These are phyloP conservation scores for Prietella phreatophila DNA, from an alignment of 2,113 vertebrate genomes.

Conservation along the genomic window DNA sequence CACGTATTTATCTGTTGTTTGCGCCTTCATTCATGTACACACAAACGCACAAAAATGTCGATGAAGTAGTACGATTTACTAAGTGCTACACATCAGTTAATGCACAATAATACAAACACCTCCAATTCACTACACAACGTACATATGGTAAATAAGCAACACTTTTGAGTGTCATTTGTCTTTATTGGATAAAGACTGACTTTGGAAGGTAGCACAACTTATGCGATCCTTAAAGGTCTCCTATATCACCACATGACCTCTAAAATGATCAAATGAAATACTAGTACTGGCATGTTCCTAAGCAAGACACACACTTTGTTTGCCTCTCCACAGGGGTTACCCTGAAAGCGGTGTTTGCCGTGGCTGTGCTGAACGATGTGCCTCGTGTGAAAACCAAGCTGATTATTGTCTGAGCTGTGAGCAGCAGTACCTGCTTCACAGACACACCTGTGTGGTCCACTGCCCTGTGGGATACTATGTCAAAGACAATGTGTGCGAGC, in stretches of 20 bases:
- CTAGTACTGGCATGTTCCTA: background rate
- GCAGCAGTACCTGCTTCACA: slow-evolving; percentile 66
- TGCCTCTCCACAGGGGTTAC: slow-evolving; percentile 74
- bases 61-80: background rate
- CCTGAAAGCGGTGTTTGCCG: slow-evolving; percentile 65
- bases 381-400: slow-evolving; percentile 72
- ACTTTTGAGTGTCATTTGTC: background rate
- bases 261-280: background rate
- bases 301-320: background rate
- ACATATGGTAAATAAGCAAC: background rate
- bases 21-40: background rate
- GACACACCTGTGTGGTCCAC: slow-evolving; percentile 66
- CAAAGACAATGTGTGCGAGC: slow-evolving; percentile 71
- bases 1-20: background rate
- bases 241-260: background rate
- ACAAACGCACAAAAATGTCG: background rate
- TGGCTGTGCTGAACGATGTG: slow-evolving; percentile 75
- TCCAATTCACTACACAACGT: background rate
- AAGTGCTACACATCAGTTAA: background rate
- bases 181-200: background rate
- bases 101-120: background rate
- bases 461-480: slow-evolving; percentile 77
- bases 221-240: background rate
- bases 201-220: background rate
- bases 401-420: slow-evolving; percentile 79